Base-by-base conservation (phyloP, 1,140 invertebrate genomes). In the Drosophila gunungcola region DNA sequence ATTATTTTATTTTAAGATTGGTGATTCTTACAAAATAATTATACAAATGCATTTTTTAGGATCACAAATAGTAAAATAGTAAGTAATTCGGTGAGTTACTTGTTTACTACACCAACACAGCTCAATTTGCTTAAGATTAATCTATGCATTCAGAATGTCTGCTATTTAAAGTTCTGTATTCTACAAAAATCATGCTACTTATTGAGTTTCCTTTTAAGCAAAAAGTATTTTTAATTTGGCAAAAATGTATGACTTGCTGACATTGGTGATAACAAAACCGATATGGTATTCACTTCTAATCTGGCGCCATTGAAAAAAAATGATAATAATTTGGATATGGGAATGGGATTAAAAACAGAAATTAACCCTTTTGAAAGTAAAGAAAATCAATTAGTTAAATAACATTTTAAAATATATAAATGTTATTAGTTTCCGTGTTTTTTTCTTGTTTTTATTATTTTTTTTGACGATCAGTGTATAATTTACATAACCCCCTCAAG, bases 401-500 rank as follows among this genome's bases (percentile, higher is more conserved):
- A 46, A 3, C 9, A 25, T 1, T 16, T 12, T 10, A 4, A 45
- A 9, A 12, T 45, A 3, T 16, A 42, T 7, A 29, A 2, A 13
- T 49, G 6, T 10, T 4, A 32, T 5, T 9, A 1, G 32, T 49
- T 49, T 13, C 9, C 0, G 12, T n/a, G 2, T 3, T 36, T 36
- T 51, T 51, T 16, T 27, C 16, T n/a, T n/a, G 1, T 21, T 21
- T 21, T 21, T 21, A 21, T 21, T 21, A 21, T 52, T 52, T 13
- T 3, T 0, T 16, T 32, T 9, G 0, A 13, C 27, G 6, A 34
- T 13, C 7, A n/a, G 32, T 6, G 4, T 21, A 12, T 36, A 32
- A 65, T 65, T 67, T 62, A 16, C 57, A 67, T 67, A 67, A 62
- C 38, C 48, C 16, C 25, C n/a, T 7, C n/a, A 11, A 2, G 46